Base-by-base conservation (phyloP, 2,113 vertebrate species). In the Astatoreochromis straeleni region DNA sequence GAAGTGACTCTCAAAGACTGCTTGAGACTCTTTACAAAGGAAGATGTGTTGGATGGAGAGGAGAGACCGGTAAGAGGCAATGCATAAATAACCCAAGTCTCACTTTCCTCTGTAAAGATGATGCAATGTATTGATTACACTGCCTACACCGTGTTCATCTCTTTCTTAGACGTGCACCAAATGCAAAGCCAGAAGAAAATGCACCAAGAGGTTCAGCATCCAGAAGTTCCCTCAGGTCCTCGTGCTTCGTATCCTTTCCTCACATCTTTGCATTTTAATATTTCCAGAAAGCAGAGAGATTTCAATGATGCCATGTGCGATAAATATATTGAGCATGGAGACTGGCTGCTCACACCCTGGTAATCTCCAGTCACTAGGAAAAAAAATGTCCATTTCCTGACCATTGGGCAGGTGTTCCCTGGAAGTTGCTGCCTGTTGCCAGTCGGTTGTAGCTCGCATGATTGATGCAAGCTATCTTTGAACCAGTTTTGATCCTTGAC, bases 191-290 rank as follows among this genome's bases (percentile, higher is more conserved):
- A 97, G 98, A 83, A 97, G 97, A 7, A 97, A 97, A 94, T 99
- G 98, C 93, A 99, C 97, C 3, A 99, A 99, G 95, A 98, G 98
- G 90, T 99, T 99, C 96, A 98, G 97, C 95, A 97, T 99, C 92
- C 98, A 99, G 97, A 98, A 97, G 95, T 99, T 98, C 91, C 98
- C 98, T 82, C 98, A 98, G 96, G 97, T 99, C 90, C 96, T 99
- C 70, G 98, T 99, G 89, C 97, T 99, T 78, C 98, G 98, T 99
- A 99, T 99, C 98, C 97, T 98, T 96, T 86, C 26, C n/a, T 73
- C 63, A 4, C 12, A 12, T 47, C 16, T 38, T 58, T 26, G 73
- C 45, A n/a, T 51, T 51, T 78, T 5, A 78, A 31, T 1, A 45
- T 47, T 75, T 53, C 16, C 14, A 55, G 60, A n/a, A 6, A 10